Evolutionary conservation across 2,888 invertebrate species (phyloP), one percentile per base, ranked within the genome.

Genomic region (Oligia latruncula): DNA sequence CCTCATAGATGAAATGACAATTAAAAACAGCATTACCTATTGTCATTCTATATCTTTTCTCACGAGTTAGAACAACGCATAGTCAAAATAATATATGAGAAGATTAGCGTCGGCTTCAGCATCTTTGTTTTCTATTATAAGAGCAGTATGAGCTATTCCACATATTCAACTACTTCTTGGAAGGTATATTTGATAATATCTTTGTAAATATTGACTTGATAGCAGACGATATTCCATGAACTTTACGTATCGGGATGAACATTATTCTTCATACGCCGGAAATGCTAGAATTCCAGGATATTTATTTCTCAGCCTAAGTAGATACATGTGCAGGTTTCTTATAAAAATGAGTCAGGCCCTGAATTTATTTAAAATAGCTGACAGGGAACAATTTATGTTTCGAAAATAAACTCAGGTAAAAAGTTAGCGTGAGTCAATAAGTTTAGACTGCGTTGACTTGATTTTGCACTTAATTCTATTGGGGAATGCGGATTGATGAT

Each of bases 391-490:
- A 89, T 91, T 93, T 93, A 92, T 93, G 91, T 93, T 94, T 91
- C 89, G 92, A 94, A 95, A 95, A 95, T 95, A 95, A 95, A 92
- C 94, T 89, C 95, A 95, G 96, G 96, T 95, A 96, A 92, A 93
- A 93, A 88, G 87, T 91, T 88, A 85, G 88, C 88, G 89, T 92
- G 93, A 94, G 90, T 93, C 93, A 93, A 93, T 92, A 93, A 91
- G 88, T 93, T 92, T 82, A 90, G 90, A 91, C 91, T 89, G 90
- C 78, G 90, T 91, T 92, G 92, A 93, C 92, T 93, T 89, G 92
- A 91, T 91, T 93, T 90, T 92, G 93, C 94, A 93, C 92, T 94
- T 92, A 92, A 93, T 92, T 93, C 93, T 92, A 93, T 93, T 89
- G 85, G 88, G 90, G 91, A 92, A 92, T 92, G 91, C 87, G 90